Conservation (phyloP, 2,888 invertebrate genomes). For the Cosmopolites sordidus region DNA sequence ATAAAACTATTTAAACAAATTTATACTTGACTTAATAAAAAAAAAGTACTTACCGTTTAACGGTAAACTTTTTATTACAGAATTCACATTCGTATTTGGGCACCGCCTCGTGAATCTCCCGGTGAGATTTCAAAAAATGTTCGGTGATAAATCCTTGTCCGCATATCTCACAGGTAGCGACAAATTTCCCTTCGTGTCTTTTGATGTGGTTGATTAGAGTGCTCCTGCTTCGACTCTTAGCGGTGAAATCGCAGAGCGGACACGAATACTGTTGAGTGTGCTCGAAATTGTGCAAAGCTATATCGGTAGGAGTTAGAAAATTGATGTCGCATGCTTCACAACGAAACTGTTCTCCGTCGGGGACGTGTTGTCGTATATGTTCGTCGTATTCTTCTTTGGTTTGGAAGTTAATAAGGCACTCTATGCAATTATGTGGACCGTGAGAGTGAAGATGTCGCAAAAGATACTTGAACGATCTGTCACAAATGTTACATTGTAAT, state of each 20-base stretch:
- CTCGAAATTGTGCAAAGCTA: conserved; percentile 29
- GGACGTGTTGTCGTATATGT: conserved; percentile 26
- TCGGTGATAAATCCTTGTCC: conserved; percentile 34
- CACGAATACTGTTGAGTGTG: conserved; percentile 29
- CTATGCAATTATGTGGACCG: conserved; percentile 23
- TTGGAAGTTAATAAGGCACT: conserved; percentile 21
- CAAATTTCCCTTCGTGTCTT: conserved; percentile 27
- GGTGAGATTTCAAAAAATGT: conserved; percentile 32
- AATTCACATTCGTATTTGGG: conserved; percentile 39
- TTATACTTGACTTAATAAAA: too few species aligned
- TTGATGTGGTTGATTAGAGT: conserved; percentile 27
- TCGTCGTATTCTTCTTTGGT: conserved; percentile 26
- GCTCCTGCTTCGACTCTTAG: conserved; percentile 12
- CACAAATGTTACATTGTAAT: conserved; percentile 27
- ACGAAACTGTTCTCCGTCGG: conserved; percentile 7
- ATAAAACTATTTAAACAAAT: too few species aligned
- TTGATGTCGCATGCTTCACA: conserved; percentile 34
- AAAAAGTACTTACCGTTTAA: conserved; percentile 26
- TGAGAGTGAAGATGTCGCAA: conserved; percentile 22
- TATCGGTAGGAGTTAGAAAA: conserved; percentile 31
- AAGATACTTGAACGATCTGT: conserved; percentile 12
- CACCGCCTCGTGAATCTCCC: conserved; percentile 39
- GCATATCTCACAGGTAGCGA: conserved; percentile 34
- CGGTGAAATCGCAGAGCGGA: conserved; percentile 27
- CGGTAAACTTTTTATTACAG: conserved; percentile 39